A percentile compares a stretch with the other conserved stretches of the same genome.
These are phyloP conservation scores for Falco punctatus DNA, from an alignment of 2,113 vertebrate genomes.

Conservation along the genomic window DNA sequence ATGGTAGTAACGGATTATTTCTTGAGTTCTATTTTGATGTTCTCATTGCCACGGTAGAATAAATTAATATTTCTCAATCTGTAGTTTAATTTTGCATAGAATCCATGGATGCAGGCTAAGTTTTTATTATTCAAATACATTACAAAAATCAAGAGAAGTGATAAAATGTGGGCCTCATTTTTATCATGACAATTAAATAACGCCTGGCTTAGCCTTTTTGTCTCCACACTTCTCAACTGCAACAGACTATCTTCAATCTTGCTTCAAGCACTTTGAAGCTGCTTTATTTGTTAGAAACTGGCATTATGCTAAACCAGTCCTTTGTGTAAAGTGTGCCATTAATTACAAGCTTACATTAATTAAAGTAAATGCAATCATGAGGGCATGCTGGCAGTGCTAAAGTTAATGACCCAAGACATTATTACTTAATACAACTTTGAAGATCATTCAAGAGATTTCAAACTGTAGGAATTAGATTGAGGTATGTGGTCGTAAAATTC, in stretches of 20 bases:
- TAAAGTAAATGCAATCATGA: conserved; percentile 22
- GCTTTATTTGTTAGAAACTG: background rate
- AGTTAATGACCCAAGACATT: background rate
- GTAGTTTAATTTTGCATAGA: background rate
- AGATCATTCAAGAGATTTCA: background rate
- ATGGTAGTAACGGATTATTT: background rate
- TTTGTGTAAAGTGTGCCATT: background rate
- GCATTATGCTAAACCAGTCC: background rate
- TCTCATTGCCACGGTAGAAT: background rate
- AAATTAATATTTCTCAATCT: background rate
- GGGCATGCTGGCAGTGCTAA: background rate
- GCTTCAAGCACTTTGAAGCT: background rate
- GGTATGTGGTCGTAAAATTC: background rate
- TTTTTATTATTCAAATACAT: background rate
- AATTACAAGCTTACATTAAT: conserved; percentile 25
- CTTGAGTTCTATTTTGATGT: background rate
- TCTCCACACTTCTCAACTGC: background rate
- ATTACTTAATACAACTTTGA: background rate
- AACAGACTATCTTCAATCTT: background rate
- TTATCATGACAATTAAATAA: background rate
- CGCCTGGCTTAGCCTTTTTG: background rate
- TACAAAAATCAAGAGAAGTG: background rate
- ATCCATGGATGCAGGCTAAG: background rate
- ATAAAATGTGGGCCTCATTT: background rate
- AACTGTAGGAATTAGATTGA: background rate